phyloP scores from a whole-genome alignment of 2,888 invertebrate genomes.

The Platypus cylindrus region DNA sequence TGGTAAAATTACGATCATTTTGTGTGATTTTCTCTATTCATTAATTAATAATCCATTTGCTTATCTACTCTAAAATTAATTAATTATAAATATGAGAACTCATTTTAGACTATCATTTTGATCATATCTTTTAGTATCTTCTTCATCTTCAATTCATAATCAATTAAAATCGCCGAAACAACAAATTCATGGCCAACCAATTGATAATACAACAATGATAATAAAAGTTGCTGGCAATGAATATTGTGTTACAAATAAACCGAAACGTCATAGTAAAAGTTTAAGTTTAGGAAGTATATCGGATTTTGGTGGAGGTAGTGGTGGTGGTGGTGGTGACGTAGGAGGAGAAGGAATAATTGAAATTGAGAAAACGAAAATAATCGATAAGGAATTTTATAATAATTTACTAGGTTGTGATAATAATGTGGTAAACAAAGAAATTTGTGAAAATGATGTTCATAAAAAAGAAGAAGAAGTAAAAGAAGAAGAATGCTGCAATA shows the following conservation, averaged over 20 bases:
- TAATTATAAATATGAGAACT: no score
- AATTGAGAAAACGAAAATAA: constrained; percentile 27
- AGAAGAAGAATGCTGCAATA: constrained; percentile 9
- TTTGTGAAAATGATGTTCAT: constrained; percentile 11
- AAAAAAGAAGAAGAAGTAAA: constrained; percentile 9
- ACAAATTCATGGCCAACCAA: constrained; percentile 23
- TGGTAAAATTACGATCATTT: no score
- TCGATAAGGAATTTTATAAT: constrained; percentile 22
- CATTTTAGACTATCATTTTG: no score
- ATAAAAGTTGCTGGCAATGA: constrained; percentile 36
- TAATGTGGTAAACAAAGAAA: constrained; percentile 12
- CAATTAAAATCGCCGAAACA: constrained; percentile 26
- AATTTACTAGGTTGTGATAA: no score
- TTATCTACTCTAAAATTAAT: no score
- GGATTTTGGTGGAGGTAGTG: no score
- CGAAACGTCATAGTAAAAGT: constrained; percentile 31
- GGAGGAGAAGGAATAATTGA: no score
- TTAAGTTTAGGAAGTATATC: constrained; percentile 33
- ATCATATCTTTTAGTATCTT: constrained; percentile 15
- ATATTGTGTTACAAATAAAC: constrained; percentile 33
- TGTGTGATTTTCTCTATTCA: no score
- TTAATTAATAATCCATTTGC: no score
- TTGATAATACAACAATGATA: constrained; percentile 34
- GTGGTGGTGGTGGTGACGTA: no score
- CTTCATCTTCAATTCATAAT: no score